Evolutionary conservation across 2,797 vertebrate genomes (phyloP).

Genomic region (Fistularia commersonii): DNA sequence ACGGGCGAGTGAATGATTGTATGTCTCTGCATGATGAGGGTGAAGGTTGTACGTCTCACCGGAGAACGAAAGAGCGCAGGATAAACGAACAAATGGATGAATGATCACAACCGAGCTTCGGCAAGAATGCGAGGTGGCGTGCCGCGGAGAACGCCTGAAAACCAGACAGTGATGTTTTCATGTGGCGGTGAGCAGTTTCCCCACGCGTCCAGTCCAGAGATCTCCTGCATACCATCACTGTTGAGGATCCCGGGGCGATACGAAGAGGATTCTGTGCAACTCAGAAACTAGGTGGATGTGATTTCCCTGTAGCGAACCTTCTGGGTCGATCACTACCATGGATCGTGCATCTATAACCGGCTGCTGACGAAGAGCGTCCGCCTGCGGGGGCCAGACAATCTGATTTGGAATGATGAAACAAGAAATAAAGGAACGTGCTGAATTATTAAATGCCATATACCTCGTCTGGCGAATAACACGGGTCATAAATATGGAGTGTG

Average conservation of each 20-base stretch:
- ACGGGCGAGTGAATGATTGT: too few relatives aligned
- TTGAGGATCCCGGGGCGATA: constrained; percentile 9
- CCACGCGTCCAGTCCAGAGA: too few relatives aligned
- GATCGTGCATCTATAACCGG: constrained; percentile 4
- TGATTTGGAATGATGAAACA: constrained; percentile 27
- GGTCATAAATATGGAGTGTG: constrained; percentile 25
- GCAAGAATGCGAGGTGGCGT: too few relatives aligned
- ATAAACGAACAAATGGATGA: too few relatives aligned
- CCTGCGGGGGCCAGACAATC: constrained; percentile 13
- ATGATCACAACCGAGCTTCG: too few relatives aligned
- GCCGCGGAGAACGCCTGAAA: too few relatives aligned
- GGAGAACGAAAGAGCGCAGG: too few relatives aligned
- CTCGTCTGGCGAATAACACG: constrained; percentile 14
- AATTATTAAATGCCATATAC: constrained; percentile 30
- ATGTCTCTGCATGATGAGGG: too few relatives aligned
- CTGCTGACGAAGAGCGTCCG: constrained; percentile 9
- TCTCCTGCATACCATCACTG: not conserved
- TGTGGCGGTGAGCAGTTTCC: too few relatives aligned
- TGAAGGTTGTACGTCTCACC: too few relatives aligned
- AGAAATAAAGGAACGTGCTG: constrained; percentile 13
- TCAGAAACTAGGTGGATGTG: not conserved
- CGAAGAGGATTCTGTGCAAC: constrained; percentile 3
- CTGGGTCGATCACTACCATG: constrained; percentile 10
- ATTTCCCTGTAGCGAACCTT: constrained; percentile 6
- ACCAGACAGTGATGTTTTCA: too few relatives aligned